phyloP scores from a whole-genome alignment of 2,888 invertebrate genomes.

The Oscheius sp. region DNA sequence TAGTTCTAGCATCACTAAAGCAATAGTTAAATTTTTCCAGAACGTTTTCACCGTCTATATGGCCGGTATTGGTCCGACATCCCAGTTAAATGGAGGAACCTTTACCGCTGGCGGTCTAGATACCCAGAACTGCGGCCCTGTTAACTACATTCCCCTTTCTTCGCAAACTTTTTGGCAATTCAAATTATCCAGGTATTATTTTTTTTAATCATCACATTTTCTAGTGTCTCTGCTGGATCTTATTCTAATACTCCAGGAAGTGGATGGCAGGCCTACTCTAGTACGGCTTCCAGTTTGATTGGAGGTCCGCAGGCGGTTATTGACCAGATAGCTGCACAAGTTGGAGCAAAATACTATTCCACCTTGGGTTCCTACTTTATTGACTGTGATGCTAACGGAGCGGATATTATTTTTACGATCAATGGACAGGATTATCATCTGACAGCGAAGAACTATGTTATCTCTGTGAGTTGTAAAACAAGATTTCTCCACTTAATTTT shows the following conservation, averaged over 20 bases:
- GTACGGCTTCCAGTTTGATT: conserved; percentile 62
- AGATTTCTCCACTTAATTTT: no score
- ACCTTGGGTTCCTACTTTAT: conserved; percentile 52
- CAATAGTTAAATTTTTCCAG: no score
- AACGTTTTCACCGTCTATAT: conserved; percentile 50
- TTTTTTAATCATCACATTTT: background rate
- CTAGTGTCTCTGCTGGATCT: conserved; percentile 39
- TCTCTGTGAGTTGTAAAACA: conserved; percentile 35
- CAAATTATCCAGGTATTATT: conserved; percentile 36
- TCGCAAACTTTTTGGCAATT: conserved; percentile 58
- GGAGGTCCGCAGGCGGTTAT: conserved; percentile 56
- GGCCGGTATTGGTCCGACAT: conserved; percentile 41
- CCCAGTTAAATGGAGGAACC: conserved; percentile 49
- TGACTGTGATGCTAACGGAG: conserved; percentile 50
- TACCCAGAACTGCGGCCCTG: conserved; percentile 39
- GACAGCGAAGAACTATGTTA: conserved; percentile 48
- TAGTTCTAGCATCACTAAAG: background rate
- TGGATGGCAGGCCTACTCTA: conserved; percentile 55
- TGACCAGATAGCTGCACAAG: conserved; percentile 40
- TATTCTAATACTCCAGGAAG: conserved; percentile 34
- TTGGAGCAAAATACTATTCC: conserved; percentile 55
- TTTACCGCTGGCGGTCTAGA: conserved; percentile 59
- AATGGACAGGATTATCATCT: conserved; percentile 52
- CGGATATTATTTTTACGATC: conserved; percentile 57
- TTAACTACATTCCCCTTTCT: conserved; percentile 51